Evolutionary conservation across 2,113 vertebrate genomes (phyloP).

Genomic region (Holacanthus passer): DNA sequence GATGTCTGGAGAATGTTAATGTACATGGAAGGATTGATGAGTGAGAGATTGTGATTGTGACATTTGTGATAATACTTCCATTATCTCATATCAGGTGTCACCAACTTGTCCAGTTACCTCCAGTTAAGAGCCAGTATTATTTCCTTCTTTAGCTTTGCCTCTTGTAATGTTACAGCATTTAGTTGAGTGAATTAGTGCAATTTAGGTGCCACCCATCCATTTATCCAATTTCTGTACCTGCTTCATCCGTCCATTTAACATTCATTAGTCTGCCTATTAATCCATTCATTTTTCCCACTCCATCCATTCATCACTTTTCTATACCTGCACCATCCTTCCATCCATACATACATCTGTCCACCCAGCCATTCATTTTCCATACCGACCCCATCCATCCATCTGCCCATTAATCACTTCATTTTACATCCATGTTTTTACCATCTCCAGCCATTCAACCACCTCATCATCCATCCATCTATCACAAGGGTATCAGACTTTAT

Average conservation of each 20-base stretch:
- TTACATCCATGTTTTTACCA: no score
- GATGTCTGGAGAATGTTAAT: slow-evolving; percentile 34
- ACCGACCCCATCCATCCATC: neutral
- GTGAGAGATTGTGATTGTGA: neutral
- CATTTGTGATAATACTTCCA: neutral
- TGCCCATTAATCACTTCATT: neutral
- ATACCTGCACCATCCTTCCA: neutral
- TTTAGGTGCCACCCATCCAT: neutral
- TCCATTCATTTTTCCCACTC: neutral
- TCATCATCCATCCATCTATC: neutral
- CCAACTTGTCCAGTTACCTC: neutral
- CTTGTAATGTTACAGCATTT: neutral
- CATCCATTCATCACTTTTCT: neutral
- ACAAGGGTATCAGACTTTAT: no score
- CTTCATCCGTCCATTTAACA: neutral
- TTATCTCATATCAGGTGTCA: neutral
- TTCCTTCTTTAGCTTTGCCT: neutral
- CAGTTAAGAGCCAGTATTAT: neutral
- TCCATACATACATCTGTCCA: neutral
- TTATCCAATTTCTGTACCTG: neutral
- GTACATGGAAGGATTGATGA: neutral
- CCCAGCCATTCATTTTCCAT: neutral
- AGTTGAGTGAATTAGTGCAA: neutral
- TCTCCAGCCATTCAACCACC: neutral
- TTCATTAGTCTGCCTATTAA: neutral